Evolutionary conservation across 2,888 invertebrate genomes (phyloP), one percentile per base, ranked within the genome.

Genomic region (Eugnorisma glareosa): DNA sequence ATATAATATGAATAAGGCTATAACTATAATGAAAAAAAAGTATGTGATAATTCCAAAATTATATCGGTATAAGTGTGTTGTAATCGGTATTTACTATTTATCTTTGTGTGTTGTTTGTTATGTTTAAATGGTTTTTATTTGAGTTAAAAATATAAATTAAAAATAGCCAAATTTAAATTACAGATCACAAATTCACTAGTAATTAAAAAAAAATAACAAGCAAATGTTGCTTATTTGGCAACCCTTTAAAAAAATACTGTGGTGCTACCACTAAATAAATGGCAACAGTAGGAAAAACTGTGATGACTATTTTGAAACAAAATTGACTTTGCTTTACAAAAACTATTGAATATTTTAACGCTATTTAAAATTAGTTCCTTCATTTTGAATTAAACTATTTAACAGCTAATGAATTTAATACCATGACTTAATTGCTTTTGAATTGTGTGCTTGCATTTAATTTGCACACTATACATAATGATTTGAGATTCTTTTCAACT

Each of bases 1-100:
- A 59, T 66, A 59, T 67, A 67, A 43, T 72, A 81, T 73, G 11
- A 72, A 73, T 89, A 90, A 88, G 86, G 86, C 88, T 90, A 89
- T 84, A 87, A 89, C 86, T 84, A 86, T 87, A 86, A 90, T 88
- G 85, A 87, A 91, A 91, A 92, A 90, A 89, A 88, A 82, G 81
- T 82, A 90, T 93, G 94, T 94, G 94, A 94, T 94, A 94, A 90
- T 90, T 91, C 92, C 91, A 92, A 93, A 93, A 90, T 90, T 89
- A 88, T 89, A 87, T 88, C 57, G 70, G 79, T 85, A 57, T 78
- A 88, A 82, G 86, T 90, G 89, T 90, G 88, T 91, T 90, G 82
- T 90, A 88, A 87, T 86, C 69, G 79, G 82, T 85, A 86, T 86
- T 89, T 88, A 85, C 81, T 89, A 88, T 87, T 90, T 89, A 84